These are phyloP conservation scores for Venturia canescens DNA, from an alignment of 1,140 invertebrate genomes.

Conservation along the genomic window DNA sequence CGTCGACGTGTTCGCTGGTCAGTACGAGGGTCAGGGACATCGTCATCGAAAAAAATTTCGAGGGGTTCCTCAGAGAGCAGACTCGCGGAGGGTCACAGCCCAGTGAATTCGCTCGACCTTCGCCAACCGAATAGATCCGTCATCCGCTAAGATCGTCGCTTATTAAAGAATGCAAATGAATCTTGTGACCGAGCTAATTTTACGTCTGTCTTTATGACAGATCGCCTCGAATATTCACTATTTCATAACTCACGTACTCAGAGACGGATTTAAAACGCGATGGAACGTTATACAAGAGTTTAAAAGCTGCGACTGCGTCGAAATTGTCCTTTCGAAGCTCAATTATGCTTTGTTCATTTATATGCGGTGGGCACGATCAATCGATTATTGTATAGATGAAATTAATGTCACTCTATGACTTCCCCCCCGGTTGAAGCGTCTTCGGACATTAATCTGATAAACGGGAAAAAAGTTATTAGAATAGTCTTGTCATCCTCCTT, in stretches of 20 bases:
- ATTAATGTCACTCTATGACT: too few relatives aligned
- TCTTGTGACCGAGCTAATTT: not conserved
- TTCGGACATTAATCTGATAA: too few relatives aligned
- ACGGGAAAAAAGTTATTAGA: too few relatives aligned
- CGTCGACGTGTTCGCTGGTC: not conserved
- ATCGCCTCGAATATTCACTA: too few relatives aligned
- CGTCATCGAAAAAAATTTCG: constrained; percentile 20
- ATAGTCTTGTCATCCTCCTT: too few relatives aligned
- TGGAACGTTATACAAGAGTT: too few relatives aligned
- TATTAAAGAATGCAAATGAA: not conserved
- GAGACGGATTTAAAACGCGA: too few relatives aligned
- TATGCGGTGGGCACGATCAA: not conserved
- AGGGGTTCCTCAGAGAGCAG: constrained; percentile 32
- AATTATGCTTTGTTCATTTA: not conserved
- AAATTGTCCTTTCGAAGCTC: too few relatives aligned
- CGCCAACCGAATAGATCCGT: constrained; percentile 25
- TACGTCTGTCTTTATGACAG: not conserved
- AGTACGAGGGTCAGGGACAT: constrained; percentile 37
- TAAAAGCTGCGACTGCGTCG: too few relatives aligned
- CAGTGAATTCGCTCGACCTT: constrained; percentile 38
- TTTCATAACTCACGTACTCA: too few relatives aligned
- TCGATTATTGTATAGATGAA: too few relatives aligned
- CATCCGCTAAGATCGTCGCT: not conserved
- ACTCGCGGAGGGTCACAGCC: constrained; percentile 24
- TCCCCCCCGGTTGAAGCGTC: too few relatives aligned